A percentile compares a stretch with the other conserved stretches of the same genome.
phyloP scores from a whole-genome alignment of 2,797 vertebrate species.

The Coccyzus lansbergi region DNA sequence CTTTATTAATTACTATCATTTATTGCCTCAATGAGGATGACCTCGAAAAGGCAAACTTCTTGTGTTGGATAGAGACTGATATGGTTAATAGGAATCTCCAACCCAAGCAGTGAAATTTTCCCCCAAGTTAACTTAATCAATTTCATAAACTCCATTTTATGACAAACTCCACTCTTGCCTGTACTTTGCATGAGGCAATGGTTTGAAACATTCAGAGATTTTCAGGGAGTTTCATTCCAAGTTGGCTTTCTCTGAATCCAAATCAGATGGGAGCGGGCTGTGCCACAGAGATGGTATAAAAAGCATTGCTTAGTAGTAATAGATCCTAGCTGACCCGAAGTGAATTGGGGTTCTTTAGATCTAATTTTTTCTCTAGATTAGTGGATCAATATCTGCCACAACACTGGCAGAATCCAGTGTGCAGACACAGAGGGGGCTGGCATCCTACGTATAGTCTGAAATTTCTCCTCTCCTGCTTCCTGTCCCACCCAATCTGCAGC shows the following conservation, averaged over 20 bases:
- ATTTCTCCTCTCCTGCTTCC: not conserved
- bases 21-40: not conserved
- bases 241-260: not conserved
- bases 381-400: not conserved
- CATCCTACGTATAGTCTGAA: not conserved
- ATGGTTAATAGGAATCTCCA: not conserved
- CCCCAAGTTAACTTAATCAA: not conserved
- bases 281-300: not conserved
- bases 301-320: not conserved
- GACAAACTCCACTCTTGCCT: not conserved
- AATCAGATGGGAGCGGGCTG: not conserved
- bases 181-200: not conserved
- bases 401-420: not conserved
- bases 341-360: not conserved
- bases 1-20: slow-evolving; percentile 37
- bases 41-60: not conserved
- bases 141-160: not conserved
- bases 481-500: not conserved
- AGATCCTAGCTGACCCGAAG: not conserved
- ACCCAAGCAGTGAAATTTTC: not conserved
- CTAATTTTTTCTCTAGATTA: not conserved
- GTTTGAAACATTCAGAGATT: not conserved
- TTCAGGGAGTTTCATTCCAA: not conserved
- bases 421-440: not conserved
- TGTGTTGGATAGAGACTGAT: not conserved